A percentile compares a stretch with the other conserved stretches of the same genome.
These are phyloP conservation scores for Dasypolia templi DNA, from an alignment of 2,888 invertebrate genomes.

Conservation along the genomic window DNA sequence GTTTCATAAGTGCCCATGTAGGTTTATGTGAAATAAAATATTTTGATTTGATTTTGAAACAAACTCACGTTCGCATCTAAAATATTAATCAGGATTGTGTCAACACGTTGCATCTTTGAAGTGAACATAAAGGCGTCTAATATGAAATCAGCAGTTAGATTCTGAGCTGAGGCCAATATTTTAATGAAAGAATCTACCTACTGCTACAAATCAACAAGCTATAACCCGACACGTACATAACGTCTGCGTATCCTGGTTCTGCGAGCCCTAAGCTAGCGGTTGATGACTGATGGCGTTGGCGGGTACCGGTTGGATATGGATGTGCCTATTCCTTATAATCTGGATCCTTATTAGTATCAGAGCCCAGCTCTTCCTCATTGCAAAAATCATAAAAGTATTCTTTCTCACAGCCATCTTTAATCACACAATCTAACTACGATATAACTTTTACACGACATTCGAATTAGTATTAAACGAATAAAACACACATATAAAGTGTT, in stretches of 20 bases:
- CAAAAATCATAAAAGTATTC: neutral
- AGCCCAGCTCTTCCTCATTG: neutral
- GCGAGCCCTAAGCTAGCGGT: neutral
- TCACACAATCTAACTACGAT: conserved; percentile 21
- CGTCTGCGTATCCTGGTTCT: neutral
- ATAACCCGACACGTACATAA: neutral
- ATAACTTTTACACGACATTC: conserved; percentile 24
- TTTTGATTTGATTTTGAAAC: too few relatives aligned
- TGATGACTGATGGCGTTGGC: neutral
- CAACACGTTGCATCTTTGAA: neutral
- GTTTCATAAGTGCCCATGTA: too few relatives aligned
- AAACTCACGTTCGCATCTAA: too few relatives aligned
- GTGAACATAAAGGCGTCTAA: neutral
- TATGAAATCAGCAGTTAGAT: neutral
- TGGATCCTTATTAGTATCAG: too few relatives aligned
- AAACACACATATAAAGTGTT: conserved; percentile 43
- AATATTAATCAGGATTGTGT: too few relatives aligned
- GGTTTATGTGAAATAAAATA: too few relatives aligned
- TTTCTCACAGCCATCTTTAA: neutral
- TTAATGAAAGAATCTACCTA: neutral
- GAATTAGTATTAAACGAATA: conserved; percentile 49
- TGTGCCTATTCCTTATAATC: neutral
- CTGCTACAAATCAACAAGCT: neutral
- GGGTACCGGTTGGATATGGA: neutral
- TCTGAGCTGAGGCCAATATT: neutral